Evolutionary conservation across 2,888 invertebrate genomes (phyloP).

Genomic region (Hofmannophila pseudospretella): DNA sequence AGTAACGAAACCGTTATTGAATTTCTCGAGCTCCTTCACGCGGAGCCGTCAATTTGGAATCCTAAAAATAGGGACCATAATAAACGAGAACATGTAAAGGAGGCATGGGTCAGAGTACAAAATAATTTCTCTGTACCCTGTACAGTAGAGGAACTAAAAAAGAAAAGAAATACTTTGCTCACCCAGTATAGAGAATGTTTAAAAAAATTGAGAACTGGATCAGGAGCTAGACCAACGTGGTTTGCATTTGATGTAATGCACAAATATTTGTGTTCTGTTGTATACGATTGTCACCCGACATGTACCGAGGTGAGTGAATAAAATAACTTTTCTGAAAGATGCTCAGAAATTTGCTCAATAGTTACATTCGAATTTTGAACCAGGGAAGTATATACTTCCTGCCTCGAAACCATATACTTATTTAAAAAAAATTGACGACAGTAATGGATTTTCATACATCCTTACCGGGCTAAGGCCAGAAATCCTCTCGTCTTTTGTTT

Average conservation of each 20-base stretch:
- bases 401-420: too few relatives aligned
- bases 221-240: constrained; percentile 53
- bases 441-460: too few relatives aligned
- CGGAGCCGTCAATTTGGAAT: constrained; percentile 60
- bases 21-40: constrained; percentile 57
- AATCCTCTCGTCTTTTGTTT: too few relatives aligned
- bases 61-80: constrained; percentile 53
- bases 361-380: too few relatives aligned
- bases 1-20: constrained; percentile 53
- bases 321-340: too few relatives aligned
- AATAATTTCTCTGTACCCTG: constrained; percentile 41
- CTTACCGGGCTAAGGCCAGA: too few relatives aligned
- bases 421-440: too few relatives aligned
- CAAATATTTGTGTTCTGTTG: too few relatives aligned
- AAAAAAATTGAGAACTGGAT: constrained; percentile 41
- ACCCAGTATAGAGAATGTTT: constrained; percentile 56
- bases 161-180: constrained; percentile 69
- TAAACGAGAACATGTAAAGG: constrained; percentile 49
- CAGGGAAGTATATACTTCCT: too few relatives aligned
- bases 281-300: too few relatives aligned
- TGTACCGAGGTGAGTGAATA: too few relatives aligned
- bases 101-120: constrained; percentile 63
- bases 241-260: constrained; percentile 59
- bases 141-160: constrained; percentile 54
- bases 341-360: too few relatives aligned